These are phyloP conservation scores for Cebidichthys violaceus DNA, from an alignment of 2,113 vertebrate species.

Conservation along the genomic window DNA sequence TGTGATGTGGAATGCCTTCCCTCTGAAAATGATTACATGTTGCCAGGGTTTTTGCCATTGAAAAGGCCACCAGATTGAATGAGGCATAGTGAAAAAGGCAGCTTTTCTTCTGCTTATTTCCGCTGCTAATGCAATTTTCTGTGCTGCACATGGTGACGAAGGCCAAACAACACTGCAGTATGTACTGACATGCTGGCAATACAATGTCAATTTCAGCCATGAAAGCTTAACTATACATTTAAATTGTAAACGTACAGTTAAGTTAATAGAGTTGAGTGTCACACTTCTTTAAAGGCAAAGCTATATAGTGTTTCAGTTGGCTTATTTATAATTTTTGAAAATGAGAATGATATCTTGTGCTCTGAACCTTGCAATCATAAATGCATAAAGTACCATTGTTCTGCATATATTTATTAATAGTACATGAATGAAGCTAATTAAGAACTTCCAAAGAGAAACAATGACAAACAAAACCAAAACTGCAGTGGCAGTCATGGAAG, in stretches of 20 bases:
- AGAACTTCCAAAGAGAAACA: slow-evolving; percentile 9
- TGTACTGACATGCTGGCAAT: slow-evolving; percentile 41
- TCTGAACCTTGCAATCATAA: neutral
- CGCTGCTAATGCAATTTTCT: slow-evolving; percentile 57
- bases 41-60: slow-evolving; percentile 66
- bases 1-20: slow-evolving; percentile 62
- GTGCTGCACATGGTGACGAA: slow-evolving; percentile 13
- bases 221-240: slow-evolving; percentile 25
- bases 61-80: slow-evolving; percentile 79
- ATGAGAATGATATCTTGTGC: neutral
- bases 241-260: too few species aligned
- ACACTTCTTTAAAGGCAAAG: slow-evolving; percentile 8
- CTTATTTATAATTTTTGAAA: neutral
- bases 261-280: neutral
- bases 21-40: slow-evolving; percentile 72
- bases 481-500: slow-evolving; percentile 50
- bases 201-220: slow-evolving; percentile 30
- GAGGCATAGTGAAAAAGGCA: slow-evolving; percentile 59
- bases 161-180: slow-evolving; percentile 16
- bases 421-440: slow-evolving; percentile 19
- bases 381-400: neutral
- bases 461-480: slow-evolving; percentile 47
- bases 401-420: neutral
- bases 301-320: neutral
- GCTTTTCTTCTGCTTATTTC: slow-evolving; percentile 67